Evolutionary conservation across 2,113 vertebrate genomes (phyloP).

Genomic region (Benitochromis conjunctus): DNA sequence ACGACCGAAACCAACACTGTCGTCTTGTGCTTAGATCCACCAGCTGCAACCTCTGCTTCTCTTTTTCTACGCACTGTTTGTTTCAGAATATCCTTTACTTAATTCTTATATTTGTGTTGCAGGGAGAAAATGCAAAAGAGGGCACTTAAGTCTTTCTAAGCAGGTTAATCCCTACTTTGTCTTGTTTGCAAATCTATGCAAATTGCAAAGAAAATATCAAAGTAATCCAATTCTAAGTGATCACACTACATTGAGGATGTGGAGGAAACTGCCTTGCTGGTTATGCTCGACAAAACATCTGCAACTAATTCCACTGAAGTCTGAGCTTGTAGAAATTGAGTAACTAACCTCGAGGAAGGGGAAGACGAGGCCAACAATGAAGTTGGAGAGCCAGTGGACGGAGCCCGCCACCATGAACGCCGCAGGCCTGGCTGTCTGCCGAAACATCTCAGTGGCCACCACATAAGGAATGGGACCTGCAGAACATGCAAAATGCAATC

Average conservation of each 20-base stretch:
- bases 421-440: conserved; percentile 86
- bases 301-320: not conserved
- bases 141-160: not conserved
- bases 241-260: not conserved
- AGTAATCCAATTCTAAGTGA: not conserved
- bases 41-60: not conserved
- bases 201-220: not conserved
- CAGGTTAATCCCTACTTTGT: not conserved
- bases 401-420: conserved; percentile 93
- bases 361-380: conserved; percentile 86
- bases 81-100: not conserved
- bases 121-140: not conserved
- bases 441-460: conserved; percentile 90
- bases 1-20: fast-evolving
- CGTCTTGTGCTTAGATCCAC: not conserved
- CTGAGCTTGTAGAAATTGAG: not conserved
- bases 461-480: conserved; percentile 86
- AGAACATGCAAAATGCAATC: not conserved
- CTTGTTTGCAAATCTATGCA: not conserved
- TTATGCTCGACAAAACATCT: not conserved
- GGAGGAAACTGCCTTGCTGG: not conserved
- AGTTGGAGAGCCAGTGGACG: conserved; percentile 93
- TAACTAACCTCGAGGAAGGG: conserved; percentile 86
- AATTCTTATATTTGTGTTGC: not conserved
- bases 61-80: not conserved